These are phyloP conservation scores for Narcine bancroftii DNA, from an alignment of 2,113 vertebrate genomes.

Conservation along the genomic window DNA sequence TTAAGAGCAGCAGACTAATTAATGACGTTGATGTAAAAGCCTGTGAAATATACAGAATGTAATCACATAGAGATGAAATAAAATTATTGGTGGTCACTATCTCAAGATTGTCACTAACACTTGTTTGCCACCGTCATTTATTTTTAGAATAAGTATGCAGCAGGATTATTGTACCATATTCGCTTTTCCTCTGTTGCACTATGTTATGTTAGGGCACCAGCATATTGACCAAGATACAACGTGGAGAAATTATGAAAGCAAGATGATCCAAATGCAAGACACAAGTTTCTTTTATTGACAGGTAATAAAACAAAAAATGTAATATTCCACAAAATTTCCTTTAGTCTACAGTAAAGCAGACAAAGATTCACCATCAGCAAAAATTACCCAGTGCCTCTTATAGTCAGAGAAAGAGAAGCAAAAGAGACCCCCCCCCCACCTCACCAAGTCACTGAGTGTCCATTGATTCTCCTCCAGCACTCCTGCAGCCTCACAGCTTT, in stretches of 20 bases:
- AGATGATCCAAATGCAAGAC: no score
- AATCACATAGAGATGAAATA: not conserved
- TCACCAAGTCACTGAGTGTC: no score
- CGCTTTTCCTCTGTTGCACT: not conserved
- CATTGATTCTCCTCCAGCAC: no score
- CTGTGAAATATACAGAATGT: not conserved
- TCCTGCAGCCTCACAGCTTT: no score
- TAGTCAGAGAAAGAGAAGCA: no score
- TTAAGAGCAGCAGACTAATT: not conserved
- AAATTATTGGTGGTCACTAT: not conserved
- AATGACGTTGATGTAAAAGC: not conserved
- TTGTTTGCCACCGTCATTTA: not conserved
- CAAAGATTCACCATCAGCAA: no score
- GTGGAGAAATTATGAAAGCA: not conserved
- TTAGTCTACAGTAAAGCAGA: no score
- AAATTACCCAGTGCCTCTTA: no score
- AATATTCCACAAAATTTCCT: no score
- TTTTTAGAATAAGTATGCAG: not conserved
- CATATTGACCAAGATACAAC: not conserved
- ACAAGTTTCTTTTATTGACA: no score
- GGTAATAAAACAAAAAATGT: no score
- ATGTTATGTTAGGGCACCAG: not conserved
- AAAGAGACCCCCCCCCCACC: no score
- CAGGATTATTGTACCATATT: not conserved
- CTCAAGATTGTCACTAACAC: not conserved